Conservation (phyloP, 2,113 vertebrate genomes). For the Catagonus wagneri region DNA sequence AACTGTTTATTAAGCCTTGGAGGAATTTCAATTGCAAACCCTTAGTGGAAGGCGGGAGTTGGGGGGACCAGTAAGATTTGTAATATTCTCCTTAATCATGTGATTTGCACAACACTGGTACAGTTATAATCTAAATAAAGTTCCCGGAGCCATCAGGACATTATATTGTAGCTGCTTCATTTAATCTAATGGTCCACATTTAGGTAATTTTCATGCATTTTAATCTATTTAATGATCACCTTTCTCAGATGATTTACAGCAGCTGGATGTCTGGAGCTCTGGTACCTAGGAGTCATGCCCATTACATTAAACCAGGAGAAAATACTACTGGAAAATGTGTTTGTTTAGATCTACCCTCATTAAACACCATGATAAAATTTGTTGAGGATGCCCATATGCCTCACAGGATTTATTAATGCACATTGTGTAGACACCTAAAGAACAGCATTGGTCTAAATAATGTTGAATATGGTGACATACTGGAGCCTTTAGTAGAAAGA, state of each 20-base stretch:
- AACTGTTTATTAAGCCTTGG: constrained; percentile 86
- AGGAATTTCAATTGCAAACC: constrained; percentile 84
- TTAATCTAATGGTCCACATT: constrained; percentile 88
- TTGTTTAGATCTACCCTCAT: constrained; percentile 67
- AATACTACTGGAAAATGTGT: constrained; percentile 70
- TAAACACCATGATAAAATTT: constrained; percentile 75
- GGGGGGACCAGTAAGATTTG: constrained; percentile 59
- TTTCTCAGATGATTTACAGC: constrained; percentile 85
- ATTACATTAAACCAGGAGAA: constrained; percentile 17
- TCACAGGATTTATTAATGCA: constrained; percentile 40
- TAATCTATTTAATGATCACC: constrained; percentile 90
- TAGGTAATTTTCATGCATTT: constrained; percentile 89
- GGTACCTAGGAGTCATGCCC: constrained; percentile 67
- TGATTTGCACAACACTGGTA: constrained; percentile 85
- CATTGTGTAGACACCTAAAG: constrained; percentile 24
- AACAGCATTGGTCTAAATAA: constrained; percentile 64
- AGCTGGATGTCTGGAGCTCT: constrained; percentile 78
- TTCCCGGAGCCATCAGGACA: constrained; percentile 83
- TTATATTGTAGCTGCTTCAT: constrained; percentile 86
- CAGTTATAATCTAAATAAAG: constrained; percentile 86
- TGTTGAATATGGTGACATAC: background rate
- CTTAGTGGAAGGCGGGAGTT: constrained; percentile 12
- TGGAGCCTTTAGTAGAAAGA: background rate
- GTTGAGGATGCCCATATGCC: constrained; percentile 32
- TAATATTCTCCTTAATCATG: constrained; percentile 84